Evolutionary conservation across 2,797 vertebrate genomes (phyloP), one percentile per base, ranked within the genome.

Genomic region (Epinephelus awoara): DNA sequence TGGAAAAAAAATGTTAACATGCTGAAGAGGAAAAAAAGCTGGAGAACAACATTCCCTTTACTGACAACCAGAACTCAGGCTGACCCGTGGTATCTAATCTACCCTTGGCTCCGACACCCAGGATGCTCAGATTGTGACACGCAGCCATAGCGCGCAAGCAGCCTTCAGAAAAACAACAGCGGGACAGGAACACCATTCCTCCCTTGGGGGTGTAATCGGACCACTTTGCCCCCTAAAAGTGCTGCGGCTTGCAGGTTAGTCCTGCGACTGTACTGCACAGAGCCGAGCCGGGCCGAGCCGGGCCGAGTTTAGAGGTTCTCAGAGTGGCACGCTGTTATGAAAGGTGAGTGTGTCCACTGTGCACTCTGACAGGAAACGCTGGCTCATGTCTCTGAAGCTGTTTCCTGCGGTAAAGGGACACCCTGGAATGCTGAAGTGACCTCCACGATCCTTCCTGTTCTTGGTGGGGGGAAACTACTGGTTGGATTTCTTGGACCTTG

Each of bases 331-430:
- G 6, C 19, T 77, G 85, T 85, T 89, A 70, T 92, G 93, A 88
- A 93, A 91, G 83, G 75, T 79, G 87, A 93, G 88, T n/a, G 54
- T 19, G 70, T 78, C 85, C 86, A 83, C 73, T 54, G 68, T 61
- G 85, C 80, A 56, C 69, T 82, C 69, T 13, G 70, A 87, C 87
- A 88, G 92, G 90, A 94, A 94, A 73, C 51, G 89, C 90, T 90
- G 90, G 88, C 91, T 94, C 93, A 90, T 87, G 86, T 91, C 84
- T 91, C 87, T 42, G 66, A 75, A 75, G 82, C 83, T 0, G 55
- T 52, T 93, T 93, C 91, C 92, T 91, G 91, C 56, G 3, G 91
- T 92, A 92, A 92, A 91, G 40, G 76, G 91, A 92, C 82, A 93
- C 91, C 86, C 80, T 82, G 86, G 87, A 86, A 86, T 61, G 81